A percentile compares a stretch with the other conserved stretches of the same genome.
Conservation (phyloP, 2,113 vertebrate species). For the Irena cyanogastra region DNA sequence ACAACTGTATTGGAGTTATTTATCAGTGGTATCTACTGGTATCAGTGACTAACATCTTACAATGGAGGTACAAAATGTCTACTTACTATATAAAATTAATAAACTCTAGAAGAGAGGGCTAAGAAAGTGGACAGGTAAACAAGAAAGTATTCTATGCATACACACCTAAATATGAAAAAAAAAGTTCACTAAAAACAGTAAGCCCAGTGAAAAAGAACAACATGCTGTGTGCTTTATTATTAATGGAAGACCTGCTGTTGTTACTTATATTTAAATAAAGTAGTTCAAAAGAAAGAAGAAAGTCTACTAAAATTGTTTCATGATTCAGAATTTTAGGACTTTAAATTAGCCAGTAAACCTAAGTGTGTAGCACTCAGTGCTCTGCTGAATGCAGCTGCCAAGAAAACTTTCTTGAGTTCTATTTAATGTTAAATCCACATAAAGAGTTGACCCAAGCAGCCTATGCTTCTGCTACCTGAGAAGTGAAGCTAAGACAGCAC, state of each 20-base stretch:
- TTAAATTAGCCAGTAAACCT: not conserved
- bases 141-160: not conserved
- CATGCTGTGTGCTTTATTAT: not conserved
- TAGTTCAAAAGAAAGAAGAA: not conserved
- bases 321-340: not conserved
- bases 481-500: not conserved
- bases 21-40: not conserved
- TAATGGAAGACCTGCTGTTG: not conserved
- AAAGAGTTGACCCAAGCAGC: not conserved
- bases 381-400: not conserved
- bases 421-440: not conserved
- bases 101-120: not conserved
- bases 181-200: not conserved
- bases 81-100: not conserved
- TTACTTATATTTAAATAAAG: not conserved
- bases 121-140: not conserved
- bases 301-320: not conserved
- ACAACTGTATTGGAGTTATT: not conserved
- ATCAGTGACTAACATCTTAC: not conserved
- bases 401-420: not conserved
- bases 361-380: not conserved
- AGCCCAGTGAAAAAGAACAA: not conserved
- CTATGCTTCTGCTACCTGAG: not conserved
- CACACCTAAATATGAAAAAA: not conserved
- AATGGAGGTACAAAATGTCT: not conserved